A percentile compares a stretch with the other conserved stretches of the same genome.
Evolutionary conservation across 2,797 vertebrate genomes (phyloP).

Genomic region (Melanotaenia parkinsoni): DNA sequence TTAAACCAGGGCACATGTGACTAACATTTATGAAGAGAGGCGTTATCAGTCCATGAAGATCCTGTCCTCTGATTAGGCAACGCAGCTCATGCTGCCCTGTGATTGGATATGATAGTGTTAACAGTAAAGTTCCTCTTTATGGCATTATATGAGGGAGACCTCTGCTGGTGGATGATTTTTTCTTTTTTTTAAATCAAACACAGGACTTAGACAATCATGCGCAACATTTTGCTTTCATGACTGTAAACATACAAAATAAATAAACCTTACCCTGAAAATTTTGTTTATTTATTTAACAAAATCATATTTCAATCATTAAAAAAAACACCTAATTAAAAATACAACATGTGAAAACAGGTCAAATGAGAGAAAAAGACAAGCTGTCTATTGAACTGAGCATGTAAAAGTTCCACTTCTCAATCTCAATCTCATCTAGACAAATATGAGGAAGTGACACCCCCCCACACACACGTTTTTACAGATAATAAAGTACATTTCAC

Average conservation of each 20-base stretch:
- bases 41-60: background rate
- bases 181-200: background rate
- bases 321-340: conserved; percentile 11
- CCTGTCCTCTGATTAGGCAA: conserved; percentile 59
- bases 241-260: background rate
- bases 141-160: conserved; percentile 29
- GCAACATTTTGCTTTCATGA: background rate
- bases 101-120: conserved; percentile 34
- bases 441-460: conserved; percentile 49
- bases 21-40: background rate
- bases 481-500: background rate
- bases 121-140: background rate
- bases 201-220: conserved; percentile 28
- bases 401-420: conserved; percentile 22
- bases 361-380: conserved; percentile 16
- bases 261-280: background rate
- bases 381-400: conserved; percentile 12
- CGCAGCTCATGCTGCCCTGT: background rate
- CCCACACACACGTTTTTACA: background rate
- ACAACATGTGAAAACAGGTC: conserved; percentile 2
- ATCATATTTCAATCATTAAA: background rate
- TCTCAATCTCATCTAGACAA: conserved; percentile 24
- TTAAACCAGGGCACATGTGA: accelerated
- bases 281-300: background rate
- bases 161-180: conserved; percentile 22